A percentile compares a stretch with the other conserved stretches of the same genome.
Evolutionary conservation across 2,797 vertebrate genomes (phyloP).

Genomic region (Apodemus agrarius): DNA sequence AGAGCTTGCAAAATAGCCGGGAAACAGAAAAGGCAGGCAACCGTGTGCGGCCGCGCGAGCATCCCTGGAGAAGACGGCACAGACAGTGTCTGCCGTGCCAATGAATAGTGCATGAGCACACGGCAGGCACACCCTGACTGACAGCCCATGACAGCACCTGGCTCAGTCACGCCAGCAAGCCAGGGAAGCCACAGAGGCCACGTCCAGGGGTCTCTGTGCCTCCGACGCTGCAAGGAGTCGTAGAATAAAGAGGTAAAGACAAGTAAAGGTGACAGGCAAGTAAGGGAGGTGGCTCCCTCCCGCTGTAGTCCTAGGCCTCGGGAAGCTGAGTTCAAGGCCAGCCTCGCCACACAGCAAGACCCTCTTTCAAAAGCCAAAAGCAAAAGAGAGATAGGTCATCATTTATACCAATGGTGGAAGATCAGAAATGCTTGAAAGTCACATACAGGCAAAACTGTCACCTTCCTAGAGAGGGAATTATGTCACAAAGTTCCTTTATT

Average conservation of each 20-base stretch:
- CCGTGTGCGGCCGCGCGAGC: not conserved
- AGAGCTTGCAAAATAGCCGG: not conserved
- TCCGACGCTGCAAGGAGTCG: not conserved
- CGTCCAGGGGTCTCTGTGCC: not conserved
- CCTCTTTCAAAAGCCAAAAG: not conserved
- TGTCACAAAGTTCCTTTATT: slow-evolving; percentile 3
- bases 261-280: not conserved
- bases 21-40: not conserved
- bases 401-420: not conserved
- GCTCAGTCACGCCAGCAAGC: not conserved
- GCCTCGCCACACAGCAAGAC: not conserved
- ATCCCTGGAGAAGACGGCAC: not conserved
- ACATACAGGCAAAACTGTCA: not conserved
- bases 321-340: not conserved
- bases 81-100: not conserved
- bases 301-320: not conserved
- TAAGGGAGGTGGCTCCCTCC: not conserved
- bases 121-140: not conserved
- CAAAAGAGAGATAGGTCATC: not conserved
- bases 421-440: not conserved
- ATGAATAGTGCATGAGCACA: slow-evolving; percentile 4
- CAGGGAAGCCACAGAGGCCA: not conserved
- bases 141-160: not conserved
- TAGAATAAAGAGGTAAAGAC: not conserved
- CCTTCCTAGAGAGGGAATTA: slow-evolving; percentile 22